Evolutionary conservation across 2,113 vertebrate genomes (phyloP).

Genomic region (Empidonax traillii): DNA sequence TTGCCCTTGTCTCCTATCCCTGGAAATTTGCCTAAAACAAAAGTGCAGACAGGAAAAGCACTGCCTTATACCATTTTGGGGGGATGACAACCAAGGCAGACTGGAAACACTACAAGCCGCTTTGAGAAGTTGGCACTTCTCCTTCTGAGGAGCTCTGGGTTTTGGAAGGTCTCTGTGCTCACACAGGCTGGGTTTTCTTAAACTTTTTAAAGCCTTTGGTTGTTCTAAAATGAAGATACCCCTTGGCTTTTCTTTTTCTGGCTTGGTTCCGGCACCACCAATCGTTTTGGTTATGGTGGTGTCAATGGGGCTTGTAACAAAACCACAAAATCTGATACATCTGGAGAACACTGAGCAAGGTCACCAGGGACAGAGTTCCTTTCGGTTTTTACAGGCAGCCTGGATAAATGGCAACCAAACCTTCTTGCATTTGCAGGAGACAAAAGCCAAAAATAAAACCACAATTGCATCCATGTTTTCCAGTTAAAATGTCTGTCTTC

Average conservation of each 20-base stretch:
- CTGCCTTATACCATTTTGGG: neutral
- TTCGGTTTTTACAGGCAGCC: neutral
- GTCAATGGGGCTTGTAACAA: neutral
- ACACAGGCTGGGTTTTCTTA: neutral
- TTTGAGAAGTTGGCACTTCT: neutral
- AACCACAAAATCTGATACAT: slow-evolving; percentile 34
- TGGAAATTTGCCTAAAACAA: neutral
- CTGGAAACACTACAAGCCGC: neutral
- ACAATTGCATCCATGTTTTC: neutral
- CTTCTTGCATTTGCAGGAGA: neutral
- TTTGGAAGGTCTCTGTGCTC: neutral
- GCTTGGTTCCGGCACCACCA: neutral
- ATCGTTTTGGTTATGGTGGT: neutral
- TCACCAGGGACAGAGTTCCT: neutral
- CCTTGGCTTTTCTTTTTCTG: neutral
- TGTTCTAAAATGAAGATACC: neutral
- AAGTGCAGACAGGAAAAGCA: neutral
- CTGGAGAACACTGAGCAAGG: neutral
- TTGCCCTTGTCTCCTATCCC: neutral
- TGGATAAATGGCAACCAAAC: neutral
- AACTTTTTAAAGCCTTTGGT: neutral
- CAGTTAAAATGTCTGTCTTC: neutral
- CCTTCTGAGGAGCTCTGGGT: neutral
- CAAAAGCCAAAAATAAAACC: slow-evolving; percentile 32
- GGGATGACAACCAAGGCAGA: neutral